Base-by-base conservation (phyloP, 2,113 vertebrate genomes). In the Stercorarius parasiticus region DNA sequence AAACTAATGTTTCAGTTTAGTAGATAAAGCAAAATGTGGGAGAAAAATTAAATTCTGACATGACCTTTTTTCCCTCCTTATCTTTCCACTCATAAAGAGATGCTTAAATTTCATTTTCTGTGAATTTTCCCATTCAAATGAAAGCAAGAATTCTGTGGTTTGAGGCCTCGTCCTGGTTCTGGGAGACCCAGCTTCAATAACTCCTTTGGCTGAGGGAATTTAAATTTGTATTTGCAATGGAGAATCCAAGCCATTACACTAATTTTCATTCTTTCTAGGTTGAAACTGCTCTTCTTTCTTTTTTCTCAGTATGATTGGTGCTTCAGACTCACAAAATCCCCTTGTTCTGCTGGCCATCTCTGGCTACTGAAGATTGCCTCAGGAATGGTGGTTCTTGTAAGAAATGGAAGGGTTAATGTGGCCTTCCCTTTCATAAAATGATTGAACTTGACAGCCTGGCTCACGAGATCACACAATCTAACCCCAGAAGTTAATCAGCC, bases 401-500 rank as follows among this genome's bases (percentile, higher is more conserved):
- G 50, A 53, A 45, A 77, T 32, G 4, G 8, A 88, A 88, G 55
- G 29, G 79, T 93, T 95, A 95, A 90, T 17, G 25, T 59, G 36
- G 19, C 56, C 43, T 86, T 87, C 40, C 10, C 15, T 86, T 86
- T 74, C 12, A 4, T 55, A 67, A 59, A 9, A 38, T 64, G 32
- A 93, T 83, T 86, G 45, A 83, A 26, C 64, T 70, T 88, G 82
- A 78, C 76, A 86, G 22, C 32, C 13, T 45, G 65, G 88, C 77
- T 96, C 86, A 86, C 0, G 0, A 92, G 65, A 79, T 82, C 6
- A 4, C 53, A 77, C 11, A 12, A 7, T 74, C 66, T 83, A 87
- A 78, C 19, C 67, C 72, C 56, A 70, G 56, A 76, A 91, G 40
- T 86, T 95, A 92, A 91, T 94, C 62, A 89, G 2, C 30, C 74